phyloP scores from a whole-genome alignment of 2,888 invertebrate species.

The Falcaria lacertinaria region DNA sequence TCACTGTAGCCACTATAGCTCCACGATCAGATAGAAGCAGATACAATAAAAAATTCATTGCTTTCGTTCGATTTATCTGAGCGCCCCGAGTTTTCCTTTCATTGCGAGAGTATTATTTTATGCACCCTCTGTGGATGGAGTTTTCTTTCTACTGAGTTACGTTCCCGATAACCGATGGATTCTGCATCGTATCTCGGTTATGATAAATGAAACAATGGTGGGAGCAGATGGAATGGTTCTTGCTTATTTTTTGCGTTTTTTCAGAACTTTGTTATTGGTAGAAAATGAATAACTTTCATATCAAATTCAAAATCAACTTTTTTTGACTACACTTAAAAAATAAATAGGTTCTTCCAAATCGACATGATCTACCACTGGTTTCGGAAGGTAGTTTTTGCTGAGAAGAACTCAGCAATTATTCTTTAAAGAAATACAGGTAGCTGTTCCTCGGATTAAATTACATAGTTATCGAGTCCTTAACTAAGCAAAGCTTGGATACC shows the following conservation, averaged over 20 bases:
- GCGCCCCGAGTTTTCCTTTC: slow-evolving; percentile 44
- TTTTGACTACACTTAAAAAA: too few relatives aligned
- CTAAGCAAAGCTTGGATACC: too few relatives aligned
- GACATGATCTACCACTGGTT: too few relatives aligned
- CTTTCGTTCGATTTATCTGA: slow-evolving; percentile 50
- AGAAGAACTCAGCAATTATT: too few relatives aligned
- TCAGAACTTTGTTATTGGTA: background rate
- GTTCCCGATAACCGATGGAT: slow-evolving; percentile 13
- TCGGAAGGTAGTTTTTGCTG: too few relatives aligned
- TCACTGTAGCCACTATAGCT: slow-evolving; percentile 27
- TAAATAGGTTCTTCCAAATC: too few relatives aligned
- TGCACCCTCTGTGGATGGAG: slow-evolving; percentile 42
- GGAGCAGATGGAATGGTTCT: background rate
- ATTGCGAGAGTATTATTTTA: slow-evolving; percentile 59
- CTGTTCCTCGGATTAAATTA: too few relatives aligned
- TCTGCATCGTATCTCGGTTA: slow-evolving; percentile 3
- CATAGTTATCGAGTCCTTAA: too few relatives aligned
- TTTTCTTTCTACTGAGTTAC: slow-evolving; percentile 25
- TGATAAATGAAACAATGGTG: slow-evolving; percentile 3
- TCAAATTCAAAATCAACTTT: too few relatives aligned
- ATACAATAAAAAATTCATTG: slow-evolving; percentile 56
- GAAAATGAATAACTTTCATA: too few relatives aligned
- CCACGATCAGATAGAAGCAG: slow-evolving; percentile 33
- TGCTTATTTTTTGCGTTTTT: background rate
- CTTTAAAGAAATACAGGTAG: too few relatives aligned